phyloP scores from a whole-genome alignment of 2,888 invertebrate species.

The Blastobasis lacticolella region DNA sequence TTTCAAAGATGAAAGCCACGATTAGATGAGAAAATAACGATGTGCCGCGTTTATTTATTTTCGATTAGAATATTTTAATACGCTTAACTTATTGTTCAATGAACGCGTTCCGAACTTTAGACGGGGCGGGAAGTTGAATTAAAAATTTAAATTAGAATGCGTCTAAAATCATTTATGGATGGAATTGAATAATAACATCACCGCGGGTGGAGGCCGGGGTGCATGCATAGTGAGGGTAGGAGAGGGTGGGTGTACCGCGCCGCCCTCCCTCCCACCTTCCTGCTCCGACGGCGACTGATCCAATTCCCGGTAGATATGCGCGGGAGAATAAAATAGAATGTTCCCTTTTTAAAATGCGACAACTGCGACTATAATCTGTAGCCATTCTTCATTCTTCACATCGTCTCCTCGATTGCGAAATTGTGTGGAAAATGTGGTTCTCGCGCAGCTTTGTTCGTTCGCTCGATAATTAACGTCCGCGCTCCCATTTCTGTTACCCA shows the following conservation, averaged over 20 bases:
- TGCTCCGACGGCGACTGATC: slow-evolving; percentile 23
- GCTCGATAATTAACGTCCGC: slow-evolving; percentile 29
- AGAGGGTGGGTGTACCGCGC: slow-evolving; percentile 5
- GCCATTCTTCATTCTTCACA: slow-evolving; percentile 20
- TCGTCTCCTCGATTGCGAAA: slow-evolving; percentile 5
- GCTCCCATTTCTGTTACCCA: slow-evolving; percentile 47
- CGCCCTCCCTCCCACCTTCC: slow-evolving; percentile 6
- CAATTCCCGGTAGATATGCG: slow-evolving; percentile 42
- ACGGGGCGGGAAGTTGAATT: slow-evolving; percentile 14
- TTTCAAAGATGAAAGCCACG: neutral
- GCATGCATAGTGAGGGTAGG: slow-evolving; percentile 11
- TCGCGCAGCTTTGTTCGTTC: slow-evolving; percentile 4
- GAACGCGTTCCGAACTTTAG: slow-evolving; percentile 1
- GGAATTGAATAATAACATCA: slow-evolving; percentile 47
- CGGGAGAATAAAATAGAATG: slow-evolving; percentile 25
- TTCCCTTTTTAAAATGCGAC: slow-evolving; percentile 32
- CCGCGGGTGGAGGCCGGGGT: slow-evolving; percentile 24
- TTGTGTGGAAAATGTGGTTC: slow-evolving; percentile 9
- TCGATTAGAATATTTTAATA: slow-evolving; percentile 2
- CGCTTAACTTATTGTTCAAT: neutral
- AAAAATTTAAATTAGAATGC: slow-evolving; percentile 27
- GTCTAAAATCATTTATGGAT: slow-evolving; percentile 23
- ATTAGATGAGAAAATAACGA: neutral
- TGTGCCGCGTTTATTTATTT: slow-evolving; percentile 2
- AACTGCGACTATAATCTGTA: slow-evolving; percentile 8